phyloP scores from a whole-genome alignment of 35 echinoderm and acorn worm species.

The Lytechinus pictus region DNA sequence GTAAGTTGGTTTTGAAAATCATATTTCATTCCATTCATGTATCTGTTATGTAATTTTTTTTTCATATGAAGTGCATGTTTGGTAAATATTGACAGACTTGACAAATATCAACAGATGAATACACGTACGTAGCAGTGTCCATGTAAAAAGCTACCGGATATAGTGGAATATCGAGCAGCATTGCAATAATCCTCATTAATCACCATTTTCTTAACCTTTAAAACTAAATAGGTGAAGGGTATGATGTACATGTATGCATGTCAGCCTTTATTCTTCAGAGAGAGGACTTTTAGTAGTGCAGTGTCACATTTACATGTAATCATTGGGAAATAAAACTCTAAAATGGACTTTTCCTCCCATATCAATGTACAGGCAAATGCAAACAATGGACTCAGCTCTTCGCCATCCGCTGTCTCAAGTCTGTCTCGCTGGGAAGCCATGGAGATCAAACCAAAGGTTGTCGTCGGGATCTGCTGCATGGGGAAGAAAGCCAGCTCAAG shows the following conservation, averaged over 20 bases:
- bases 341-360: neutral
- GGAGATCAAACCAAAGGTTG: slow-evolving; percentile 72
- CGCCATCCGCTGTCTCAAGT: neutral
- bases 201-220: neutral
- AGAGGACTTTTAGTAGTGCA: neutral
- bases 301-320: neutral
- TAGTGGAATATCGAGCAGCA: no score
- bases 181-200: no score
- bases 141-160: neutral
- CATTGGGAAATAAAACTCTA: neutral
- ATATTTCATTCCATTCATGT: no score
- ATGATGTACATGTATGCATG: neutral
- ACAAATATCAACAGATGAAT: neutral
- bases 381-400: neutral
- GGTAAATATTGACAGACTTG: neutral
- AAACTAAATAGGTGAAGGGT: neutral
- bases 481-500: slow-evolving; percentile 90
- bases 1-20: no score
- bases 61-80: no score
- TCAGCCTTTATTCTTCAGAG: neutral
- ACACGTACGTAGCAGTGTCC: neutral
- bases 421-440: slow-evolving; percentile 62
- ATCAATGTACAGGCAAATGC: neutral
- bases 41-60: no score
- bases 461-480: slow-evolving; percentile 94